phyloP scores from a whole-genome alignment of 1,140 invertebrate species.

The Drosophila pachea region DNA sequence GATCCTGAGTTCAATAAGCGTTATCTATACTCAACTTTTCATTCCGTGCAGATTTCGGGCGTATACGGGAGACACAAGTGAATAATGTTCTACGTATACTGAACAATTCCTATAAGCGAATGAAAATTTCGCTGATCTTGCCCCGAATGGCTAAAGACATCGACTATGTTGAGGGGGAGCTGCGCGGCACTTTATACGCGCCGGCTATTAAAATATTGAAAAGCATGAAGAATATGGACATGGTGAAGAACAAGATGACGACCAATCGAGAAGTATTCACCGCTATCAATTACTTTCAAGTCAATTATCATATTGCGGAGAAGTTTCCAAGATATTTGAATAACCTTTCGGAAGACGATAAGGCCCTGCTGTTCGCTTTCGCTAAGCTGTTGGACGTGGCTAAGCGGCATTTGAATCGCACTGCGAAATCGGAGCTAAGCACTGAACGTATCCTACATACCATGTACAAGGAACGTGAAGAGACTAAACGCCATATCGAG shows the following conservation, averaged over 20 bases:
- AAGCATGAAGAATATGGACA: slow-evolving; percentile 6
- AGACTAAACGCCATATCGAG: slow-evolving; percentile 13
- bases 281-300: slow-evolving; percentile 51
- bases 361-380: slow-evolving; percentile 43
- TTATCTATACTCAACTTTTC: neutral
- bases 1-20: neutral
- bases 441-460: slow-evolving; percentile 51
- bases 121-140: slow-evolving; percentile 56
- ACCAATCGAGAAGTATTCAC: slow-evolving; percentile 40
- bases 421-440: slow-evolving; percentile 48
- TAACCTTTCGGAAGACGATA: slow-evolving; percentile 20
- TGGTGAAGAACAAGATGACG: slow-evolving; percentile 6
- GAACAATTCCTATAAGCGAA: slow-evolving; percentile 18
- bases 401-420: slow-evolving; percentile 41
- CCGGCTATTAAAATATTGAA: slow-evolving; percentile 33
- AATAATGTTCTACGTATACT: slow-evolving; percentile 43
- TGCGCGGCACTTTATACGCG: slow-evolving; percentile 33
- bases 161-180: neutral
- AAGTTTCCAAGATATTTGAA: slow-evolving; percentile 44
- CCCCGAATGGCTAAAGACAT: slow-evolving; percentile 41
- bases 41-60: slow-evolving; percentile 18
- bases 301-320: slow-evolving; percentile 24
- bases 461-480: slow-evolving; percentile 49
- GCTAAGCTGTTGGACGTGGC: slow-evolving; percentile 45
- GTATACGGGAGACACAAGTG: slow-evolving; percentile 28